These are phyloP conservation scores for Tetropium fuscum DNA, from an alignment of 2,888 invertebrate genomes.

Conservation along the genomic window DNA sequence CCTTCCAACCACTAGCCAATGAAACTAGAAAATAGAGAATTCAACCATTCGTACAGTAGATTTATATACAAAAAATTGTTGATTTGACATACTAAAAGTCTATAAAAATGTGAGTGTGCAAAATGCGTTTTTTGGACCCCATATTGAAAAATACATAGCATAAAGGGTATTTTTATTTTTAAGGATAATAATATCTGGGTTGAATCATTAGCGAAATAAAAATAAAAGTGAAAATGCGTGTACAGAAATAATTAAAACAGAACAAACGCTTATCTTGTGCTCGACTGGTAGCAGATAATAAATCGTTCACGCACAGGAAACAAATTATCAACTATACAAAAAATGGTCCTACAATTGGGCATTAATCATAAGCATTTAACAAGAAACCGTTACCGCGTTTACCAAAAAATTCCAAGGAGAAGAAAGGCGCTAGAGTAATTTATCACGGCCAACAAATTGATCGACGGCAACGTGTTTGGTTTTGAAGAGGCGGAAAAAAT, in stretches of 20 bases:
- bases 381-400: constrained; percentile 12
- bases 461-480: constrained; percentile 30
- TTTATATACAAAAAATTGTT: no score
- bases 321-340: constrained; percentile 12
- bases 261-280: background rate
- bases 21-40: no score
- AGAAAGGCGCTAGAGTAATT: constrained; percentile 22
- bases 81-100: no score
- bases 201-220: no score
- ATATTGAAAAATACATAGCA: no score
- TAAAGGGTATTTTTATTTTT: no score
- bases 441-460: constrained; percentile 35
- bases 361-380: constrained; percentile 9
- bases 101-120: no score
- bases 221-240: no score
- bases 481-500: constrained; percentile 26
- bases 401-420: constrained; percentile 6
- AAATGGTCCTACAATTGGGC: background rate
- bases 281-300: constrained; percentile 8
- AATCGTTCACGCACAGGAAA: constrained; percentile 1
- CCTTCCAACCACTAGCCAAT: no score
- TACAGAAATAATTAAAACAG: background rate
- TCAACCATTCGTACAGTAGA: no score
- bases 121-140: no score
- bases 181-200: no score